Conservation (phyloP, 1,140 invertebrate species). For the Elysia chlorotica region DNA sequence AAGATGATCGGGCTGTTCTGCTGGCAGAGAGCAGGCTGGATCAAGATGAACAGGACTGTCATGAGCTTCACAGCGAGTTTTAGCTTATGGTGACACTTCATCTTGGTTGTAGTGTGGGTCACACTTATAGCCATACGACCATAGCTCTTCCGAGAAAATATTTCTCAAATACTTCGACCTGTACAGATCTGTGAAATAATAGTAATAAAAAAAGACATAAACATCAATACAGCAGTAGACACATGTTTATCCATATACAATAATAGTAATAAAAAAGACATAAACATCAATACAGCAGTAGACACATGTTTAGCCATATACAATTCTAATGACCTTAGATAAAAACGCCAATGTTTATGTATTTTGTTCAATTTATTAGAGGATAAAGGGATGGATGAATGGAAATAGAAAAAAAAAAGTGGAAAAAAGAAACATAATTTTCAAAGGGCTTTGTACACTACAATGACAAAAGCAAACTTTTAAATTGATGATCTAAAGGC, state of each 20-base stretch:
- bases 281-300: background rate
- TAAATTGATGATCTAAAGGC: too few relatives aligned
- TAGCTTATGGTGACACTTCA: too few relatives aligned
- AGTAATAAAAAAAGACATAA: background rate
- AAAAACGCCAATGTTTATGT: too few relatives aligned
- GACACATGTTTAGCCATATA: background rate
- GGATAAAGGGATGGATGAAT: too few relatives aligned
- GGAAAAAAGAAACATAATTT: too few relatives aligned
- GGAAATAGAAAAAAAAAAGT: too few relatives aligned
- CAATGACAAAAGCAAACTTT: too few relatives aligned
- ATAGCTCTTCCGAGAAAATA: background rate
- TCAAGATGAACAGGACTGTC: background rate
- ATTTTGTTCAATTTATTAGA: too few relatives aligned
- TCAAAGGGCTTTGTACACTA: too few relatives aligned
- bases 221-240: too few relatives aligned
- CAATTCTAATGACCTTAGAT: too few relatives aligned
- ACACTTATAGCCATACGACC: background rate
- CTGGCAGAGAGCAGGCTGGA: background rate
- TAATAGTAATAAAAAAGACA: background rate
- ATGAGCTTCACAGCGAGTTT: background rate
- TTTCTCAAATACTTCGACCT: background rate
- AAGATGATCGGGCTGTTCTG: background rate
- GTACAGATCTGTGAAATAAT: background rate
- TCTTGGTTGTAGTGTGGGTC: too few relatives aligned
- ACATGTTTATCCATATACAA: background rate